phyloP scores from a whole-genome alignment of 2,797 vertebrate genomes.

The Rhodeus uyekii region DNA sequence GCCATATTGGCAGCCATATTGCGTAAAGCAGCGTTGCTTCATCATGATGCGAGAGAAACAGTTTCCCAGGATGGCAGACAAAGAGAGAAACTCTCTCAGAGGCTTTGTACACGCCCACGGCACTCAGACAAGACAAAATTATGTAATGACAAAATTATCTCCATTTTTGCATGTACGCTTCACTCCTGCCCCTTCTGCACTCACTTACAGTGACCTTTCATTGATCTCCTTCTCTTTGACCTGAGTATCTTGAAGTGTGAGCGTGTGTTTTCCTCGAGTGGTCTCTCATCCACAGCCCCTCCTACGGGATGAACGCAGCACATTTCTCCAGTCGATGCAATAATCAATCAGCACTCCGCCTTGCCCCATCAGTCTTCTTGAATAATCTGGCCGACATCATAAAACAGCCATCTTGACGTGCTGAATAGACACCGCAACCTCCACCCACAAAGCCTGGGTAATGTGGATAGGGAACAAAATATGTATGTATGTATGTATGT shows the following conservation, averaged over 20 bases:
- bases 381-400: constrained; percentile 78
- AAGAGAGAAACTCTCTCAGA: too few relatives aligned
- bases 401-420: constrained; percentile 73
- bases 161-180: background rate
- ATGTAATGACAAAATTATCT: too few relatives aligned
- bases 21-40: too few relatives aligned
- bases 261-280: constrained; percentile 34
- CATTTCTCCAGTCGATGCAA: constrained; percentile 74
- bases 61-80: too few relatives aligned
- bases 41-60: too few relatives aligned
- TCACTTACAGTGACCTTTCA: constrained; percentile 33
- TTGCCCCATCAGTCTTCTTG: constrained; percentile 71
- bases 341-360: constrained; percentile 76
- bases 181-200: background rate
- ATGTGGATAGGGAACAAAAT: background rate
- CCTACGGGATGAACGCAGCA: constrained; percentile 61
- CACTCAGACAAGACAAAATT: too few relatives aligned
- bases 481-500: background rate
- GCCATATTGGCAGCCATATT: too few relatives aligned
- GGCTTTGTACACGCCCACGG: too few relatives aligned
- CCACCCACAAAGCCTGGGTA: background rate
- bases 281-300: constrained; percentile 32
- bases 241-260: constrained; percentile 40
- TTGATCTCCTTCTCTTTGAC: constrained; percentile 36
- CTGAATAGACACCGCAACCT: constrained; percentile 30